Evolutionary conservation across 2,797 vertebrate genomes (phyloP).

Genomic region (Rhincodon typus): DNA sequence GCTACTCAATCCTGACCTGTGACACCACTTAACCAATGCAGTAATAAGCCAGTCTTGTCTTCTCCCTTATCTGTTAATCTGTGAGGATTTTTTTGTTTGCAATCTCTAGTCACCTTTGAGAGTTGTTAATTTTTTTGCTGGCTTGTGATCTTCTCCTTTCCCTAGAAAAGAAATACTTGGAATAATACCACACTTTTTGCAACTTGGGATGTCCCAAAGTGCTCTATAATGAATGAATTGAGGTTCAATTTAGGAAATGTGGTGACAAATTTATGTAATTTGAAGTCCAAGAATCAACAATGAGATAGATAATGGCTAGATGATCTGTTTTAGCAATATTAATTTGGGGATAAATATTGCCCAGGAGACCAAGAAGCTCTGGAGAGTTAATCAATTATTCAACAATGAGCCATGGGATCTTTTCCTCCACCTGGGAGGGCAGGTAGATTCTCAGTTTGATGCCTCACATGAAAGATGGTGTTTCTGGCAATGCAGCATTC

Average conservation of each 20-base stretch:
- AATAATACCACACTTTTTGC: background rate
- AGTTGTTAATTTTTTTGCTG: background rate
- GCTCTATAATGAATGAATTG: background rate
- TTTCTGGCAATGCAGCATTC: too few relatives aligned
- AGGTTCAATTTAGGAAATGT: background rate
- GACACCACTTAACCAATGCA: background rate
- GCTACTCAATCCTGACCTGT: background rate
- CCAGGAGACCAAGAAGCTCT: too few relatives aligned
- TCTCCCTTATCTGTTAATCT: background rate
- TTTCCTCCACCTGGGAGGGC: too few relatives aligned
- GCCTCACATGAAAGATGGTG: too few relatives aligned
- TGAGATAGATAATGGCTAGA: too few relatives aligned
- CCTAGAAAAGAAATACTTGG: background rate
- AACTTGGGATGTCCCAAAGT: background rate
- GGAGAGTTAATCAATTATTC: too few relatives aligned
- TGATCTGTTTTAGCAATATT: too few relatives aligned
- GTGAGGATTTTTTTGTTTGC: background rate
- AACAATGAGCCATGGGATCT: too few relatives aligned
- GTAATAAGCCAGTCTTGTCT: background rate
- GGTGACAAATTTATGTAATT: too few relatives aligned
- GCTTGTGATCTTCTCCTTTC: background rate
- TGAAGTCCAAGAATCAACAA: too few relatives aligned
- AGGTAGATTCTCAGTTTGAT: too few relatives aligned
- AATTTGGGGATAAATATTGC: too few relatives aligned
- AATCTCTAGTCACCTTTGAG: background rate